Evolutionary conservation across 2,113 vertebrate genomes (phyloP), one percentile per base, ranked within the genome.

Genomic region (Damaliscus lunatus): DNA sequence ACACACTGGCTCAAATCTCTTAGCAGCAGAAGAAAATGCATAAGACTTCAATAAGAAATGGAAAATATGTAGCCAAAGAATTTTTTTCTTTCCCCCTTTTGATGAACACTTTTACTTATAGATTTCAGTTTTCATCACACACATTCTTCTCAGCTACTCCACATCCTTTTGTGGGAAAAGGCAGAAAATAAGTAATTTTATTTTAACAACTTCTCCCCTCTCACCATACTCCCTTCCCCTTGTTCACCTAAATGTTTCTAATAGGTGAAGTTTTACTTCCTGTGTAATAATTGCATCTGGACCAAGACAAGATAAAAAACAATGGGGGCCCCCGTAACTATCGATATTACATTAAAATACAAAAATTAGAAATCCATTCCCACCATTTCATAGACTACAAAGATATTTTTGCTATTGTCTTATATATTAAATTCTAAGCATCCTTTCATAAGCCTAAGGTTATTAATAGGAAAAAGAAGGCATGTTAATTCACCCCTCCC

Each of bases 31-130:
- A 52, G 31, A 71, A 14, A 11, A 3, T 4, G 16, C 1, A 0
- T 2, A 17, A 57, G 15, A 43, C n/a, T 16, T 6, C 1, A 0
- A 2, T 3, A 53, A 67, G 31, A 52, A 57, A 80, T 53, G 43
- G 33, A 23, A 48, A 82, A 6, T 7, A 3, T 5, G 1, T 0
- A 12, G 5, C 7, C 8, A 74, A 50, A 64, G 0, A 15, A 33
- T 57, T 4, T 29, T 7, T 29, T 59, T 9, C 36, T 10, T 21
- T 17, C 5, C 36, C 11, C 16, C 31, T 43, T 83, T 48, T 6
- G 3, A 29, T 23, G 6, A 1, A 3, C 3, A 0, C 6, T 7
- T 81, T 67, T 19, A 9, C 5, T 40, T 25, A 15, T 1, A 11
- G 3, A 11, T 48, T 52, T 67, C 3, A 15, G 1, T 19, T 64